Base-by-base conservation (phyloP, 2,113 vertebrate species). In the Thomomys bottae region DNA sequence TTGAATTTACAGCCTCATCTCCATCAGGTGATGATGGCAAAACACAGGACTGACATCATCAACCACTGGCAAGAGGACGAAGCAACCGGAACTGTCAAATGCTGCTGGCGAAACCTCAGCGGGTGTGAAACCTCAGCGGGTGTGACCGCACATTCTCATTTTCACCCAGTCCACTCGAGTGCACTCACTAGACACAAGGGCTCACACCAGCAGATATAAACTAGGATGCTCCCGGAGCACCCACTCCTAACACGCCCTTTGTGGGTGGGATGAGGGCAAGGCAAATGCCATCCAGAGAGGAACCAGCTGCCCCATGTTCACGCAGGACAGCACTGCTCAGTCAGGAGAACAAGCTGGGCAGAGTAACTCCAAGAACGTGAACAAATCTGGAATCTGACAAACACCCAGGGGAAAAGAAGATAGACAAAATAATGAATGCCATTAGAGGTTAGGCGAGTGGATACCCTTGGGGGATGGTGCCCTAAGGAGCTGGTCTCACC, bases 11-110 rank as follows among this genome's bases (percentile, higher is more conserved):
- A 49, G 45, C 45, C 45, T 49, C 32, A 88, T 10, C n/a, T 23
- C 34, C 34, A 84, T 23, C 21, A 57, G 80, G 75, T 49, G 45
- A 49, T 49, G 45, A 49, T 45, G 40, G 23, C 61, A 68, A 87
- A 83, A 84, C 63, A 86, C 91, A 89, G 80, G 64, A 54, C n/a
- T 45, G 73, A 85, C 64, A 77, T 45, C 23, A 86, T 21, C 76
- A 67, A 57, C 63, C 70, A 64, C 23, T 83, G 77, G 18, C 21
- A 15, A 77, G 30, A 15, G 32, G 32, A 30, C 0, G 66, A 15
- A 78, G 12, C 23, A 67, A 54, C 32, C 3, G n/a, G n/a, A 67
- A 71, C 28, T 84, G 73, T 78, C 71, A 30, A 1, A 40, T 1
- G 9, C 66, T 45, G 38, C 30, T n/a, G 63, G 24, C 10, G 45